Base-by-base conservation (phyloP, 2,888 invertebrate genomes). In the Epirrhoe tristata region DNA sequence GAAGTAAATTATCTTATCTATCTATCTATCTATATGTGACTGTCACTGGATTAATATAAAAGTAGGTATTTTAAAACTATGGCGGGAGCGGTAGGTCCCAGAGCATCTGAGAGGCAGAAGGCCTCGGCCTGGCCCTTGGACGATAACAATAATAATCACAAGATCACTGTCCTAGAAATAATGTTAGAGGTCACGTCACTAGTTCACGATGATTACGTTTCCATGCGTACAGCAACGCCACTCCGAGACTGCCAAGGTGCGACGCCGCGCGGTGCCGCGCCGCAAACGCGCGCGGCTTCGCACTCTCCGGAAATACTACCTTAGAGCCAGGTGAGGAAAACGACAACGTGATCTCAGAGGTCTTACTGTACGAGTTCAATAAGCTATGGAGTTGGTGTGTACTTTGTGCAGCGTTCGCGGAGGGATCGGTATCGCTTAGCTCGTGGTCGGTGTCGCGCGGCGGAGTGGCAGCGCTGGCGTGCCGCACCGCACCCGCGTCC, bases 291-390 rank as follows among this genome's bases (percentile, higher is more conserved):
- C 96, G 95, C 75, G 98, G 97, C 67, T 95, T 95, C 55, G 95
- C 97, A 70, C 93, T 97, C 75, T 97, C 97, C 77, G 93, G 97
- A 50, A 96, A 96, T 82, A 96, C 97, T 78, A 94, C 95, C 69
- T 95, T 98, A 68, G 94, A 95, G 75, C 96, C 97, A 83, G 97
- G 97, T 97, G n/a, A 50, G 34, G 0, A 32, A 4, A 14, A 17
- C 57, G n/a, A n/a, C n/a, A n/a, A n/a, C n/a, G n/a, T n/a, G n/a
- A n/a, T n/a, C n/a, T n/a, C n/a, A n/a, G n/a, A n/a, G n/a, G n/a
- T n/a, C n/a, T n/a, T n/a, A n/a, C n/a, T n/a, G n/a, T n/a, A n/a
- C n/a, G n/a, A n/a, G n/a, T n/a, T n/a, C n/a, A n/a, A n/a, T n/a
- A n/a, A n/a, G n/a, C n/a, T n/a, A n/a, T n/a, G n/a, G 50, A 52